Conservation (phyloP, 2,797 vertebrate species). For the Tinamus major region DNA sequence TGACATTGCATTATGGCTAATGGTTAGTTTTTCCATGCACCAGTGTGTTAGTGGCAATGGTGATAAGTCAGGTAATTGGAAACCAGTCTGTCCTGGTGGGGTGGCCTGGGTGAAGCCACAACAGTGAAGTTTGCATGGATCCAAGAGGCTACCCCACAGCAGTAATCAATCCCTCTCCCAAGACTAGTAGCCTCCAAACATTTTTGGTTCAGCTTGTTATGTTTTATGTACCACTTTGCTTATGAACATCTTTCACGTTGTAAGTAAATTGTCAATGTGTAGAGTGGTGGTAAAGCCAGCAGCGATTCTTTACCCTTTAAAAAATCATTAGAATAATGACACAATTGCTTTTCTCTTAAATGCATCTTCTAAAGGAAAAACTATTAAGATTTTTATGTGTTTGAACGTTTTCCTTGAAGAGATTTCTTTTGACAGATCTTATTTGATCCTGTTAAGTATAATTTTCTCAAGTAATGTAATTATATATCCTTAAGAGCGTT, state of each 20-base stretch:
- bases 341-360: background rate
- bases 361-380: background rate
- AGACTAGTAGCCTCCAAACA: background rate
- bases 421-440: background rate
- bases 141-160: background rate
- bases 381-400: background rate
- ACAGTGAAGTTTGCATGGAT: background rate
- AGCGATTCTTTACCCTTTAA: slow-evolving; percentile 7
- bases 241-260: slow-evolving; percentile 1
- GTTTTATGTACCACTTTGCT: slow-evolving; percentile 17
- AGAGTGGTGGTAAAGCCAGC: slow-evolving; percentile 15
- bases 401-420: background rate
- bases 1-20: background rate
- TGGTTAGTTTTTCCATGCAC: background rate
- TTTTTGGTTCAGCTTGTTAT: background rate
- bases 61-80: background rate
- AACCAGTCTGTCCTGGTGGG: background rate
- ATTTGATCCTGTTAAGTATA: background rate
- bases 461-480: background rate
- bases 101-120: background rate
- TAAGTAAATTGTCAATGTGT: slow-evolving; percentile 4
- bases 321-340: slow-evolving; percentile 22
- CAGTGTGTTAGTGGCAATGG: background rate
- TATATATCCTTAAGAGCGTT: background rate
- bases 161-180: background rate